Evolutionary conservation across 2,797 vertebrate species (phyloP), one percentile per base, ranked within the genome.

Genomic region (Chelmon rostratus): DNA sequence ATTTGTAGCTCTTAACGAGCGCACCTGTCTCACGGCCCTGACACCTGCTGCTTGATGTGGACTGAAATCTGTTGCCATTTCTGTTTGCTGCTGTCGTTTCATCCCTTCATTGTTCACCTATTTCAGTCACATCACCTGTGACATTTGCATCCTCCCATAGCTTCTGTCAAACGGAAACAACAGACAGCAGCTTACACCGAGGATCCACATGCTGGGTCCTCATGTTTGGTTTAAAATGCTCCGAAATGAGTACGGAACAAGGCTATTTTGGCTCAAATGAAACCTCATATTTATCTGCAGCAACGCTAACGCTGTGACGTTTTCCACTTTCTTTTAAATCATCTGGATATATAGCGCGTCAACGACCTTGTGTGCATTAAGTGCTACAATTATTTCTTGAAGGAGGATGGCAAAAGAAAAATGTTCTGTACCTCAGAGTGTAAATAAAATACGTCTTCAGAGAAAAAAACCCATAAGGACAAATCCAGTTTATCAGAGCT

Each of bases 41-140:
- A 84, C 84, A 82, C 73, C 81, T 69, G 73, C 86, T 64, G 81
- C 79, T 73, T 78, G 75, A 76, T 73, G 59, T 68, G 72, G 67
- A 37, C 72, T 10, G 54, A 54, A 82, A 90, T 79, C 84, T 88
- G 88, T 47, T 79, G 82, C 76, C 23, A 2, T 63, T 65, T 57
- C 44, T 19, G 21, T 78, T 83, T 50, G 59, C 79, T 15, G 50
- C 31, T 47, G 65, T 19, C 3, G 28, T 53, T 76, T 81, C 80
- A 66, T 68, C 82, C 18, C 31, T 21, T 21, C 63, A 23, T 57
- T 23, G 13, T 33, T 52, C 69, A 10, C 44, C 40, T 40, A 3
- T n/a, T 59, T 52, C 61, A 2, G 33, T 70, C 68, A 40, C 37
- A 6, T 68, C 40, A 8, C 50, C 53, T 52, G 64, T 5, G 2